These are phyloP conservation scores for Cervus canadensis DNA, from an alignment of 2,113 vertebrate genomes.

Conservation along the genomic window DNA sequence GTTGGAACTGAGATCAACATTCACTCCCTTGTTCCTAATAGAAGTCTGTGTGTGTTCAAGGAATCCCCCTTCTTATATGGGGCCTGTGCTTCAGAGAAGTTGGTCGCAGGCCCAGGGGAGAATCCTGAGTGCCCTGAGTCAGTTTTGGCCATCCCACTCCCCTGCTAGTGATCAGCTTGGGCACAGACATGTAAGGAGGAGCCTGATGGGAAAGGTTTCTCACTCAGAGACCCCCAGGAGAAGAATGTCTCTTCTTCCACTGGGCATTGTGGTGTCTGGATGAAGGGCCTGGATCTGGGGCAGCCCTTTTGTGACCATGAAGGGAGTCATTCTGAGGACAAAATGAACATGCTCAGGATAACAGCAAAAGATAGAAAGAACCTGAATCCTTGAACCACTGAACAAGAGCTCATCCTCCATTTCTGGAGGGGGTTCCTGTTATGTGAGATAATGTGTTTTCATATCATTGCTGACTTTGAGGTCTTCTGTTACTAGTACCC, in stretches of 20 bases:
- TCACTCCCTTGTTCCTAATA: neutral
- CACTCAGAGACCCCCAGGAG: neutral
- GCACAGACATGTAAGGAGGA: neutral
- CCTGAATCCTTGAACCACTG: neutral
- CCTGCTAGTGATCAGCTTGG: neutral
- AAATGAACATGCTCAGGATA: neutral
- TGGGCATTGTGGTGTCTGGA: neutral
- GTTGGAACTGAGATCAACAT: neutral
- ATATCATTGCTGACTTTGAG: neutral
- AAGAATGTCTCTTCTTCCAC: neutral
- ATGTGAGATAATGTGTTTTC: neutral
- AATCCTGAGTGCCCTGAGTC: neutral
- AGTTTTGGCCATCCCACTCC: neutral
- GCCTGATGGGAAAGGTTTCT: neutral
- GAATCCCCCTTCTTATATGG: neutral
- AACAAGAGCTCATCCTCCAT: neutral
- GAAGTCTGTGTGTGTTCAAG: neutral
- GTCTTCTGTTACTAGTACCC: neutral
- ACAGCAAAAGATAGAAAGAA: neutral
- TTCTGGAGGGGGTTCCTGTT: neutral
- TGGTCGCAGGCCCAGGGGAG: neutral
- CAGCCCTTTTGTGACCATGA: neutral
- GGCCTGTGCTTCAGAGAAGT: neutral
- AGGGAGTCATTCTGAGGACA: neutral
- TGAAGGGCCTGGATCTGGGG: neutral